A percentile compares a stretch with the other conserved stretches of the same genome.
phyloP scores from a whole-genome alignment of 2,888 invertebrate genomes.

The Aleiodes alternator region DNA sequence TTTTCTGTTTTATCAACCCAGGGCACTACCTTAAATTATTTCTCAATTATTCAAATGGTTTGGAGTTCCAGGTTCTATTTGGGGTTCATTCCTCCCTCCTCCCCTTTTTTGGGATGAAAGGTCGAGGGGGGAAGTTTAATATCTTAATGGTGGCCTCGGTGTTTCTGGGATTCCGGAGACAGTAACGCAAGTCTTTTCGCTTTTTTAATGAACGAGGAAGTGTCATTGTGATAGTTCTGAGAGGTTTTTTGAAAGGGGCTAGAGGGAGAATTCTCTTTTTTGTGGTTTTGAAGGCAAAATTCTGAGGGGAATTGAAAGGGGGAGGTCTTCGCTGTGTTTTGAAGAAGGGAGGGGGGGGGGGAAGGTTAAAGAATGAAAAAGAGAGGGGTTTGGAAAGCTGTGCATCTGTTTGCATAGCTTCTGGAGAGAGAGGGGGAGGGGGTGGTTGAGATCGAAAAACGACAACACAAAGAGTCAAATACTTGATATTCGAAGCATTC shows the following conservation, averaged over 20 bases:
- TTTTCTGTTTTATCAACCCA: no score
- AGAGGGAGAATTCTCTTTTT: neutral
- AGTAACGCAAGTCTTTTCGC: neutral
- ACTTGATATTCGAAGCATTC: no score
- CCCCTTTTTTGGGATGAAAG: slow-evolving; percentile 6
- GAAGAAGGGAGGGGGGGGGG: no score
- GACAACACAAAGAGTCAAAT: no score
- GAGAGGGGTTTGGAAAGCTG: no score
- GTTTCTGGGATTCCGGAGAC: slow-evolving; percentile 13
- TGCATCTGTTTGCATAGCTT: no score
- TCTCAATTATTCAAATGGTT: slow-evolving; percentile 26
- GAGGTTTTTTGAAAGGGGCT: neutral
- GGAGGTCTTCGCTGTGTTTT: no score
- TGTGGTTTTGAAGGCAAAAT: neutral
- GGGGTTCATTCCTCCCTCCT: neutral
- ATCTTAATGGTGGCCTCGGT: slow-evolving; percentile 43
- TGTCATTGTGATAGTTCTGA: neutral
- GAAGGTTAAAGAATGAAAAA: no score
- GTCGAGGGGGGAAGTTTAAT: slow-evolving; percentile 37
- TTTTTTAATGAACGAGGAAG: neutral
- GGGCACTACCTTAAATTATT: neutral
- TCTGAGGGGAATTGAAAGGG: no score
- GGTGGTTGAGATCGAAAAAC: no score
- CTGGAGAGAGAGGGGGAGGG: no score
- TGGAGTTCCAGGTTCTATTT: neutral